Percentiles rank a stretch among this genome's conserved stretches.
Evolutionary conservation across 2,113 vertebrate genomes (phyloP).

Genomic region (Lontra canadensis): DNA sequence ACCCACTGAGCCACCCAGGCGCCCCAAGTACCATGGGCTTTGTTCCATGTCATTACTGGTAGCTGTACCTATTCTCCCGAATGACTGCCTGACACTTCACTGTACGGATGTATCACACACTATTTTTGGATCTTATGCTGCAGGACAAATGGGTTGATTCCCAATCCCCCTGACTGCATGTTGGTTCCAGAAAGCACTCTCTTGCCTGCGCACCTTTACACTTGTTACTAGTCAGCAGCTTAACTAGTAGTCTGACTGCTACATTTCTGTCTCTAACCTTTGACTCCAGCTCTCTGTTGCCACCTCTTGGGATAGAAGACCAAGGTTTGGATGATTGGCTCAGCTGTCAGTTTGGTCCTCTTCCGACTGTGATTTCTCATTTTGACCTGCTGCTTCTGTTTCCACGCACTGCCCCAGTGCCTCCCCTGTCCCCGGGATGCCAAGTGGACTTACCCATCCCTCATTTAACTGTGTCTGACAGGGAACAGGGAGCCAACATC

Average conservation of each 20-base stretch:
- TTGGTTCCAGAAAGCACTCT: not conserved
- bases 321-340: not conserved
- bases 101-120: not conserved
- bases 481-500: not conserved
- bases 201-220: not conserved
- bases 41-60: not conserved
- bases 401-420: not conserved
- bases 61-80: not conserved
- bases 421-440: not conserved
- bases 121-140: not conserved
- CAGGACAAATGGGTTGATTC: not conserved
- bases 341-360: not conserved
- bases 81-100: not conserved
- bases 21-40: too few relatives aligned
- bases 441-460: fast-evolving
- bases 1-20: too few relatives aligned
- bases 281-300: not conserved
- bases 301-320: not conserved
- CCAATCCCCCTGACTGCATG: not conserved
- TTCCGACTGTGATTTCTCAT: not conserved
- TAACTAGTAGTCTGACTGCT: not conserved
- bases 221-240: not conserved
- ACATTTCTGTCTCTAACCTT: not conserved
- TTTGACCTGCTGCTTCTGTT: not conserved
- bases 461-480: not conserved